A percentile compares a stretch with the other conserved stretches of the same genome.
phyloP scores from a whole-genome alignment of 2,797 vertebrate species.

The Spea hammondii region DNA sequence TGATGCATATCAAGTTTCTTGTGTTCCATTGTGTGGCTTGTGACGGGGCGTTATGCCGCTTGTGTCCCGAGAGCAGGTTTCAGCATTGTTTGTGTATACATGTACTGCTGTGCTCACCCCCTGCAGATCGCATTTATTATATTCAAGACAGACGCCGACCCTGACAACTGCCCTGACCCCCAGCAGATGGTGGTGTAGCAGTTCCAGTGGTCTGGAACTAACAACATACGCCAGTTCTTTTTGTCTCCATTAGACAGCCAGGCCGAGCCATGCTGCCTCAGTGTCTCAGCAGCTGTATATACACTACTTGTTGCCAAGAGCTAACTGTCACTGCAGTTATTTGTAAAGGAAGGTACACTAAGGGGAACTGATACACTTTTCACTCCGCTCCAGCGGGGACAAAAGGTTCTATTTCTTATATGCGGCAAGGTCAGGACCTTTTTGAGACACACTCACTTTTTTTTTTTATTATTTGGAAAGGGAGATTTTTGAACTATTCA shows the following conservation, averaged over 20 bases:
- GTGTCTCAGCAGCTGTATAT: constrained; percentile 65
- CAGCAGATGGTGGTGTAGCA: constrained; percentile 85
- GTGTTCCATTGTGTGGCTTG: constrained; percentile 68
- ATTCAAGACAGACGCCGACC: constrained; percentile 74
- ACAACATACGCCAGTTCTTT: constrained; percentile 86
- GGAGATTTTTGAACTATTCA: too few species aligned
- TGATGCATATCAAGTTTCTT: constrained; percentile 80
- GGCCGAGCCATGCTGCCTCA: constrained; percentile 58
- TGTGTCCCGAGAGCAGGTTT: constrained; percentile 74
- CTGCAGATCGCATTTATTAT: constrained; percentile 67
- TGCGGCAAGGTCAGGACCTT: too few species aligned
- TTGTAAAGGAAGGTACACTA: constrained; percentile 19
- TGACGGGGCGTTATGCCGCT: constrained; percentile 73
- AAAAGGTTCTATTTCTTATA: not conserved
- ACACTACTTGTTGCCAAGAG: constrained; percentile 55
- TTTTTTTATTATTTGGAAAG: too few species aligned
- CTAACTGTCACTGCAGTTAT: constrained; percentile 58
- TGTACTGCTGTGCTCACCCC: constrained; percentile 69
- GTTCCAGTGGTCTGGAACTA: constrained; percentile 86
- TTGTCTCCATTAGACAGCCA: constrained; percentile 76
- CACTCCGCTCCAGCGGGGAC: not conserved
- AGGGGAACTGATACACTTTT: constrained; percentile 38
- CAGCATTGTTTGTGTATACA: constrained; percentile 81
- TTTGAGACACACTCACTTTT: too few species aligned
- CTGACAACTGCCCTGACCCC: constrained; percentile 82